Base-by-base conservation (phyloP, 2,797 vertebrate species). In the Gallinago solitaria region DNA sequence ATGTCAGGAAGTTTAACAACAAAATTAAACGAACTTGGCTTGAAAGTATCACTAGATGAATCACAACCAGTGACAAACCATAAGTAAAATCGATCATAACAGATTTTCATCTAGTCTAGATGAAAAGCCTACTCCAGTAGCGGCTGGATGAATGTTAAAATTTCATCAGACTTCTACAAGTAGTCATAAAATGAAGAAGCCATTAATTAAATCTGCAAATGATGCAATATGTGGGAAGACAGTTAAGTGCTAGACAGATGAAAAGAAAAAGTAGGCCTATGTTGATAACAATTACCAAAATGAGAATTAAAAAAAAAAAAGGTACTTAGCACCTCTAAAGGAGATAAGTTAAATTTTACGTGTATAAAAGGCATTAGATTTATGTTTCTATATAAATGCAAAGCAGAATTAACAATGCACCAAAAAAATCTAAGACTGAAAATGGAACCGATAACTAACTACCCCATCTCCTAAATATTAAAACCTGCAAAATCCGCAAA, bases 161-260 rank as follows among this genome's bases (percentile, higher is more conserved):
- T 57, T 85, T 63, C 68, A 91, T 56, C 67, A 85, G 77, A 65
- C 27, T 69, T 79, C 56, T 77, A 59, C 33, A 74, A 48, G 67
- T 28, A 89, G 27, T 71, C 28, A 70, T 77, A 83, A 94, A 70
- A 70, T 25, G 28, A 80, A 88, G 35, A 93, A 90, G 53, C 56
- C 68, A 91, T 93, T 94, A 96, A 96, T 97, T 94, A 96, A 77
- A 85, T 25, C 71, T 60, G 48, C 47, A 93, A 70, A 92, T 82
- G 47, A 96, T 92, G 78, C 39, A 90, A 41, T 87, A 92, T 1
- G 75, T 90, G 64, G 83, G 86, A 88, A 91, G 77, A 81, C 2
- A 54, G 28, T 57, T 57, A 88, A 87, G 21, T 53, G 45, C 21
- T 39, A 90, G 68, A 51, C 24, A 61, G 15, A 63, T 45, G 10